Evolutionary conservation across 2,113 vertebrate species (phyloP), one percentile per base, ranked within the genome.

Genomic region (Leptocoma aspasia): DNA sequence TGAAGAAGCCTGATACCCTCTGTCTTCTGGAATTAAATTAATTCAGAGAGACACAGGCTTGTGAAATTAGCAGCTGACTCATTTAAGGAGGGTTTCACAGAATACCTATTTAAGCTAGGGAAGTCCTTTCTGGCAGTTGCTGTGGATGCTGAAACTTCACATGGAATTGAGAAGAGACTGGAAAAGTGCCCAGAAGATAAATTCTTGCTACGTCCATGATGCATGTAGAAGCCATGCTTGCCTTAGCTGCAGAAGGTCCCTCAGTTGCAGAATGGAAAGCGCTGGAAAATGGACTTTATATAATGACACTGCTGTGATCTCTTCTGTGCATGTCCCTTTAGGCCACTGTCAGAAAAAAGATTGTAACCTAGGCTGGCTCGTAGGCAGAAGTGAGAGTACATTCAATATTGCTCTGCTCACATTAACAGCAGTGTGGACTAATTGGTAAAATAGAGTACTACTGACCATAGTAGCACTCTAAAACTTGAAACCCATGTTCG

Each of bases 261-360:
- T 78, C 0, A 0, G 10, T 0, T 91, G 47, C 31, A 53, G 72
- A 81, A 44, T 0, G 3, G 28, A 45, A 80, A 69, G 69, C 21
- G 7, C 18, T 66, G 35, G 52, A 39, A 85, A 82, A 47, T 57
- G 13, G 21, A 27, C 33, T 84, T 57, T 41, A 14, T 53, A 1
- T 9, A 24, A 33, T 63, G 79, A 82, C 17, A 5, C 21, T 75
- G 41, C 30, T 82, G 41, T 41, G 60, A 33, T 70, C 26, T 27
- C n/a, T 41, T 76, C 49, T 49, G 13, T 79, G n/a, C n/a, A 4
- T 1, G 2, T 60, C 10, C 35, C 26, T 86, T 86, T 76, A 64
- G 45, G 20, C 7, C 39, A 10, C 50, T 73, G 47, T 66, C 21
- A 47, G 59, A 86, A 81, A 41, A 12, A 63, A 24, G 31, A 50